A percentile compares a stretch with the other conserved stretches of the same genome.
Evolutionary conservation across 92 coral and sea anemone genomes (phyloP).

Genomic region (Chrysogorgia sp.): DNA sequence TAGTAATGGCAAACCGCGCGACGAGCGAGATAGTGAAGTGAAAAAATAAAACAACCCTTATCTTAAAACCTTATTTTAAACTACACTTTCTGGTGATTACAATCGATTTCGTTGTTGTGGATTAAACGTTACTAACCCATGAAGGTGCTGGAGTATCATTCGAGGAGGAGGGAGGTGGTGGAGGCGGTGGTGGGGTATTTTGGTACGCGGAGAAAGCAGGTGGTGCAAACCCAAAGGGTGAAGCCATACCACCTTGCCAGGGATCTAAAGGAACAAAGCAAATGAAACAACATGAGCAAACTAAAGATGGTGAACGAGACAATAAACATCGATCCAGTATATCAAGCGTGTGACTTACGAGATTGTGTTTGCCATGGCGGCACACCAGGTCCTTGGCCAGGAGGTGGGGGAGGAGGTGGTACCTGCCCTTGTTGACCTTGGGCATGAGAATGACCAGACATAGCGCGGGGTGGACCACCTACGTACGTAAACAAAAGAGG

Average conservation of each 20-base stretch:
- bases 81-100: too few species aligned
- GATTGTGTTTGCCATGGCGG: slow-evolving; percentile 38
- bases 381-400: slow-evolving; percentile 65
- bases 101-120: neutral
- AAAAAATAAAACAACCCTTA: too few species aligned
- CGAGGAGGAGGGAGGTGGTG: slow-evolving; percentile 70
- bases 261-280: slow-evolving; percentile 19
- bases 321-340: too few species aligned
- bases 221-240: slow-evolving; percentile 16
- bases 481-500: neutral
- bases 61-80: too few species aligned
- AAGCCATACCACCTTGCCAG: slow-evolving; percentile 27
- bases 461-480: slow-evolving; percentile 14
- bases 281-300: neutral
- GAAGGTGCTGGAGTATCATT: slow-evolving; percentile 78
- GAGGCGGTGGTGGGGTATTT: slow-evolving; percentile 80
- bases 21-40: too few species aligned
- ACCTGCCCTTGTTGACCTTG: slow-evolving; percentile 41
- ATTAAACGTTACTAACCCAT: slow-evolving; percentile 63
- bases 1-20: too few species aligned
- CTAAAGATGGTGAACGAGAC: too few species aligned
- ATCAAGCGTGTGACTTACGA: neutral
- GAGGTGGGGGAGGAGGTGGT: slow-evolving; percentile 84
- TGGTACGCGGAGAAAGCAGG: slow-evolving; percentile 72
- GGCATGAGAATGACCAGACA: slow-evolving; percentile 52